Evolutionary conservation across 2,888 invertebrate species (phyloP), one percentile per base, ranked within the genome.

Genomic region (Crossocerus cetratus): DNA sequence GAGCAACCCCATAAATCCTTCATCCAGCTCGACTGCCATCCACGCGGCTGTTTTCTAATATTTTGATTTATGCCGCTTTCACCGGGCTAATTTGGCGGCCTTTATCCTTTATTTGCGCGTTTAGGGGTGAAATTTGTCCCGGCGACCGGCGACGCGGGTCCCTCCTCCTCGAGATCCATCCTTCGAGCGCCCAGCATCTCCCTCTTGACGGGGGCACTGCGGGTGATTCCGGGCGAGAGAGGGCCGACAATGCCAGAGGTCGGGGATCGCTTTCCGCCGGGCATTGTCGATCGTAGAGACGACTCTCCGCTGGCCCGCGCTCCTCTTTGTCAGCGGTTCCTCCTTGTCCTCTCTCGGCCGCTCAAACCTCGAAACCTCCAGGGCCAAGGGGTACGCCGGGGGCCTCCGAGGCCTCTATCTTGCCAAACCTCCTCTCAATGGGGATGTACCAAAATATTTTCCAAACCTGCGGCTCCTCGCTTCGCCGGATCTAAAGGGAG

Each of bases 31-130:
- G 69, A 80, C 74, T 68, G 73, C 74, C 73, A 66, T 76, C 74
- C 82, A 63, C 86, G 83, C 84, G 81, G 84, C 83, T 86, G 85
- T 88, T 88, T 89, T 88, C 87, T 86, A 86, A 86, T 87, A 88
- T 90, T 89, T 88, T 89, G 89, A 89, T 89, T 89, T 89, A 89
- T 87, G 87, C 80, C 86, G 86, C 89, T 89, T 89, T 89, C 88
- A 87, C 89, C 87, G 82, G 84, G 82, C 84, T 86, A 89, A 90
- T 89, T 89, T 88, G 83, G 82, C 79, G 83, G 77, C 82, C 86
- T 86, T 86, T 86, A 89, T 87, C 86, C 87, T 87, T 88, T 88
- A 88, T 89, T 88, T 87, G 86, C 87, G 86, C 84, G 85, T 87
- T 88, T 88, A 82, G 86, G 84, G 86, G 80, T 87, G 85, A 87